Percentiles rank a stretch among this genome's conserved stretches.
Conservation (phyloP, 2,888 invertebrate genomes). For the Calameuta pallipes region DNA sequence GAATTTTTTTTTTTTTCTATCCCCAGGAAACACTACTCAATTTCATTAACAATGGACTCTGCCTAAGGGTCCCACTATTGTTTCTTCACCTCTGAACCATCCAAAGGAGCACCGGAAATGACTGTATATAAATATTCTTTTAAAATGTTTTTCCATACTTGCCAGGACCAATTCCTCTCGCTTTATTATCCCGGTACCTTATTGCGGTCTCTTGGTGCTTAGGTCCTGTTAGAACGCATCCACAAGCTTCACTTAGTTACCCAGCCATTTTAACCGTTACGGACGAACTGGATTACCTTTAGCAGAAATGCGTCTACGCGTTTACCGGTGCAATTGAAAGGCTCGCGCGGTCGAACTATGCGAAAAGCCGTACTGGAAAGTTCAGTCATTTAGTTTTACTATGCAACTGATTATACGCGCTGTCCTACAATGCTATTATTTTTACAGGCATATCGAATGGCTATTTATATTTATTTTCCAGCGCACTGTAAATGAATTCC, state of each 20-base stretch:
- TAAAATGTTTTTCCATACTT: neutral
- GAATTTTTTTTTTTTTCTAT: neutral
- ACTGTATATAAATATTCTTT: neutral
- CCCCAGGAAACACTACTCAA: neutral
- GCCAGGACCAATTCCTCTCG: slow-evolving; percentile 5
- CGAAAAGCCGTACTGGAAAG: neutral
- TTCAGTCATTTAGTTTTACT: neutral
- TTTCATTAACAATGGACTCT: neutral
- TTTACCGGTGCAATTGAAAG: neutral
- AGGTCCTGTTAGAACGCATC: slow-evolving; percentile 18
- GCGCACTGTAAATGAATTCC: neutral
- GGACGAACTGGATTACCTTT: slow-evolving; percentile 33
- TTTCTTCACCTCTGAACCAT: neutral
- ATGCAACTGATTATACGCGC: neutral
- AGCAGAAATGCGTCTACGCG: slow-evolving; percentile 2
- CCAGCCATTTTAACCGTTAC: slow-evolving; percentile 32
- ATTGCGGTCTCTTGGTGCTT: slow-evolving; percentile 18
- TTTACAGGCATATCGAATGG: too few species aligned
- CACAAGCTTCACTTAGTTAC: slow-evolving; percentile 25
- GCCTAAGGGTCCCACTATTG: neutral
- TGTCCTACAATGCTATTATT: neutral
- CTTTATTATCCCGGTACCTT: slow-evolving; percentile 19
- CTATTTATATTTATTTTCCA: neutral
- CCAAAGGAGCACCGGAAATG: neutral
- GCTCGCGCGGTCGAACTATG: neutral